phyloP scores from a whole-genome alignment of 2,113 vertebrate species.

The Oryzias curvinotus region DNA sequence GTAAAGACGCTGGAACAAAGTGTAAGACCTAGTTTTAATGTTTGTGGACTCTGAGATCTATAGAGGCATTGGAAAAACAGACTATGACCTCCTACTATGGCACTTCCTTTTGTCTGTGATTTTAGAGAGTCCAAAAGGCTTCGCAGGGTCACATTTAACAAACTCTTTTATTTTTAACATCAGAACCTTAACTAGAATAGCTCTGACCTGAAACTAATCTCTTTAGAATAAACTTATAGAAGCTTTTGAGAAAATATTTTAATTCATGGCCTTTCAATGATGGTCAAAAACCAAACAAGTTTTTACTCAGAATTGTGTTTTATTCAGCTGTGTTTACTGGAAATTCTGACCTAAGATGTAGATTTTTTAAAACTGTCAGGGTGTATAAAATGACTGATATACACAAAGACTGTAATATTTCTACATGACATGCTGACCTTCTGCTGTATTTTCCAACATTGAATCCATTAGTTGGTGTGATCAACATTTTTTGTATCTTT shows the following conservation, averaged over 20 bases:
- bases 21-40: constrained; percentile 33
- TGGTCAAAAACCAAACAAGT: too few relatives aligned
- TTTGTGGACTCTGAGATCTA: constrained; percentile 24
- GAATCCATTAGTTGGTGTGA: too few relatives aligned
- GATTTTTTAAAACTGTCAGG: too few relatives aligned
- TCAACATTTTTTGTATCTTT: too few relatives aligned
- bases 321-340: too few relatives aligned
- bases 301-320: too few relatives aligned
- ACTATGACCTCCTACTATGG: not conserved
- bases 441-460: too few relatives aligned
- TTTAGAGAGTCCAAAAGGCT: constrained; percentile 14
- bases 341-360: too few relatives aligned
- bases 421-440: too few relatives aligned
- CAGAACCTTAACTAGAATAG: constrained; percentile 37
- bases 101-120: not conserved
- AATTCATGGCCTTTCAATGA: too few relatives aligned
- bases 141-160: constrained; percentile 28
- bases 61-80: not conserved
- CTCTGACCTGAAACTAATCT: constrained; percentile 41
- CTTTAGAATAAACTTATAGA: constrained; percentile 5
- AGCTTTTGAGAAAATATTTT: constrained; percentile 6
- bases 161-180: constrained; percentile 16
- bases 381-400: too few relatives aligned
- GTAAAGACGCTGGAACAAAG: constrained; percentile 33
- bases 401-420: too few relatives aligned